These are phyloP conservation scores for Paguma larvata DNA, from an alignment of 2,797 vertebrate species.

Conservation along the genomic window DNA sequence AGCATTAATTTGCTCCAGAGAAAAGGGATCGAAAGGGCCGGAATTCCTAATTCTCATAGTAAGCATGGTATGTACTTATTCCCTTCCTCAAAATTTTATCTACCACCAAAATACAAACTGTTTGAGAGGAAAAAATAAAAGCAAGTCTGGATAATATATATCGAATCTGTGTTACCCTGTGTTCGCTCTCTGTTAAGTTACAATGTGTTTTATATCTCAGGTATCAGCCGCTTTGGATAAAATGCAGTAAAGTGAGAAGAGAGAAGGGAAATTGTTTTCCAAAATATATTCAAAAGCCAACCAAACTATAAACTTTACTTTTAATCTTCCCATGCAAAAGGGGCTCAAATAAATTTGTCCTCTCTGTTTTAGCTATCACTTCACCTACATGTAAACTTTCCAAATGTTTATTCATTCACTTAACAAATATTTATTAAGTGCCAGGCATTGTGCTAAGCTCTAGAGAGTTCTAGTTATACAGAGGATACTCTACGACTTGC, in stretches of 20 bases:
- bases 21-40: background rate
- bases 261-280: conserved; percentile 8
- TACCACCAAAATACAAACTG: conserved; percentile 30
- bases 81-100: background rate
- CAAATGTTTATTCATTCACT: conserved; percentile 69
- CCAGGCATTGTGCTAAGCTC: conserved; percentile 66
- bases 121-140: conserved; percentile 53
- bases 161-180: conserved; percentile 6
- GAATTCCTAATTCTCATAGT: conserved; percentile 45
- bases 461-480: background rate
- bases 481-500: conserved; percentile 4
- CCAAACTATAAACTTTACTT: conserved; percentile 58
- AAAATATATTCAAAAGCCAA: conserved; percentile 53
- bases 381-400: conserved; percentile 68
- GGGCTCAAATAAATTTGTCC: conserved; percentile 56
- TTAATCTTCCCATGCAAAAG: conserved; percentile 39
- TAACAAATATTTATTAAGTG: conserved; percentile 72
- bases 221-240: conserved; percentile 25
- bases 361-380: conserved; percentile 46
- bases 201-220: background rate
- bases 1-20: conserved; percentile 47
- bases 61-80: background rate
- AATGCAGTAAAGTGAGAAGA: conserved; percentile 59
- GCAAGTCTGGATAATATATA: background rate
- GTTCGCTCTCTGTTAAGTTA: conserved; percentile 33